Base-by-base conservation (phyloP, 2,888 invertebrate species). In the Erebia ligea region DNA sequence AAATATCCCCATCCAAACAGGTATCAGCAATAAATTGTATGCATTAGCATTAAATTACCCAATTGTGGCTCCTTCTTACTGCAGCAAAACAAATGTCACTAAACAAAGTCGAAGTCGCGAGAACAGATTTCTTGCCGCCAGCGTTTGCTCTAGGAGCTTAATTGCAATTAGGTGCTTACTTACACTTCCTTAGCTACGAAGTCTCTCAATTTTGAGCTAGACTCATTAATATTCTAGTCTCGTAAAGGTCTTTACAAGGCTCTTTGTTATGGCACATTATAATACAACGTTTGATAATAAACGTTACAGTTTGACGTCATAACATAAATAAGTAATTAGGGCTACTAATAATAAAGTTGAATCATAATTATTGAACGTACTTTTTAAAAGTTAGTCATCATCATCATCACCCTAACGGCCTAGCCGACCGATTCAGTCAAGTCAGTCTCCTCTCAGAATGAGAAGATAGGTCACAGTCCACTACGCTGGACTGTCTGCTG, bases 221-320 rank as follows among this genome's bases (percentile, higher is more conserved):
- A 56, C 56, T 56, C 65, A 66, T 66, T 66, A 56, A 65, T 40
- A 65, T 66, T 66, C 54, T 56, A 56, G 65, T 42, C 56, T 66
- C 56, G 56, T 56, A 34, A 56, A 42, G n/a, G n/a, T n/a, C n/a
- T n/a, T 56, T 40, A 45, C 21, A 66, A 66, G n/a, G 11, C 21
- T 10, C 56, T 56, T 56, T 56, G 56, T 56, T 56, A 11, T 56
- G 19, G 1, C 9, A 56, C 19, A 5, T 56, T 21, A 19, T 21
- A 21, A 56, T 11, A 21, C 10, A 21, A 4, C 56, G 10, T 56
- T 21, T 11, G 19, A 19, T 50, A n/a, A 50, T 50, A n/a, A 50
- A n/a, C 8, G 8, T 50, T 50, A 15, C 8, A 1, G 9, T 52
- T n/a, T 52, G 17, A 17, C 8, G n/a, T 17, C n/a, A 52, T 52